Evolutionary conservation across 2,888 invertebrate species (phyloP).

Genomic region (Spodoptera picta): DNA sequence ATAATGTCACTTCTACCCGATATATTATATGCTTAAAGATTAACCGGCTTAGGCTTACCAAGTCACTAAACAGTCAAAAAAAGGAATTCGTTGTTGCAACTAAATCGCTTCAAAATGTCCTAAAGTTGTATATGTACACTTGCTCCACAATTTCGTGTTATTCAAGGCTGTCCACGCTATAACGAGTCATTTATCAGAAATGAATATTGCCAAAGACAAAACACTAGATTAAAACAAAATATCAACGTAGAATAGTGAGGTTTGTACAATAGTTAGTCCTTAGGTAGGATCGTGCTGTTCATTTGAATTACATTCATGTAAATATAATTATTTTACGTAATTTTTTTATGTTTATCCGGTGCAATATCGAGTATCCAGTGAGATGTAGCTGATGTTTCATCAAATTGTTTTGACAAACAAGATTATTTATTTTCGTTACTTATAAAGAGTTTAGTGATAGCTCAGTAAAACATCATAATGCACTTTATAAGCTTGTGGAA

Average conservation of each 20-base stretch:
- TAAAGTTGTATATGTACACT: slow-evolving; percentile 39
- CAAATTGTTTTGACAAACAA: slow-evolving; percentile 44
- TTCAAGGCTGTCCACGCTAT: slow-evolving; percentile 55
- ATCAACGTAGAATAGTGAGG: slow-evolving; percentile 68
- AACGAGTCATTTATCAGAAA: slow-evolving; percentile 57
- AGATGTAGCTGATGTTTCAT: slow-evolving; percentile 42
- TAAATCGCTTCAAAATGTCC: slow-evolving; percentile 35
- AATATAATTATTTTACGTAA: slow-evolving; percentile 57
- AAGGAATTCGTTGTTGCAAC: slow-evolving; percentile 24
- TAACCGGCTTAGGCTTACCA: slow-evolving; percentile 30
- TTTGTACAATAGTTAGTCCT: slow-evolving; percentile 74
- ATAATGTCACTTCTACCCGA: too few relatives aligned
- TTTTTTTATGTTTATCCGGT: slow-evolving; percentile 54
- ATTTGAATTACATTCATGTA: slow-evolving; percentile 58
- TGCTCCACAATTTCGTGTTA: slow-evolving; percentile 54
- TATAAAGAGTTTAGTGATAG: slow-evolving; percentile 13
- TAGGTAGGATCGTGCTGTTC: slow-evolving; percentile 63
- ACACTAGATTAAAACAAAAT: slow-evolving; percentile 61
- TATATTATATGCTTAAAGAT: slow-evolving; percentile 27
- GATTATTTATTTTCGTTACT: slow-evolving; percentile 26
- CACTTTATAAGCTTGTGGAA: slow-evolving; percentile 26
- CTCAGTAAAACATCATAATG: slow-evolving; percentile 20
- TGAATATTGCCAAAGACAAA: slow-evolving; percentile 76
- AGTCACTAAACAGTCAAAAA: slow-evolving; percentile 39
- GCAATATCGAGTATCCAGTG: slow-evolving; percentile 54